Percentiles rank a stretch among this genome's conserved stretches.
Conservation (phyloP, 2,797 vertebrate species). For the Rhadinocentrus ornatus region DNA sequence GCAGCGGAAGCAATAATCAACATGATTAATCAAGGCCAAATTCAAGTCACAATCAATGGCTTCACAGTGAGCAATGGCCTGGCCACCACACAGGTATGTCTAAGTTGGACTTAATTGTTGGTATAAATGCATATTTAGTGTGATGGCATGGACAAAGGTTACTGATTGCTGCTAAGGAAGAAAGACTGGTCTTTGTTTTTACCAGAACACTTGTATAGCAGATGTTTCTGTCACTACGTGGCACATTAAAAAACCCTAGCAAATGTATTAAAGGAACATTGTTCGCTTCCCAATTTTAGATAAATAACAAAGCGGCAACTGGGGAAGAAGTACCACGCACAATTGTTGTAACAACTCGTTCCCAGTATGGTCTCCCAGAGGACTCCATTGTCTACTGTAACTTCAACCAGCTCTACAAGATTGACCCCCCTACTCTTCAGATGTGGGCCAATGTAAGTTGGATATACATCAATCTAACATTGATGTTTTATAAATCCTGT, state of each 20-base stretch:
- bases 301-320: constrained; percentile 98
- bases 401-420: constrained; percentile 99
- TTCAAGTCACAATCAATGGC: constrained; percentile 98
- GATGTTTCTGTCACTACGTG: background rate
- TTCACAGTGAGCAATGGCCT: constrained; percentile 98
- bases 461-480: background rate
- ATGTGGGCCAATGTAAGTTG: constrained; percentile 97
- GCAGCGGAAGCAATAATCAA: constrained; percentile 98
- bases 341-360: constrained; percentile 97
- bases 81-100: constrained; percentile 95
- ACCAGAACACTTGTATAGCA: background rate
- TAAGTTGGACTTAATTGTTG: too few species aligned
- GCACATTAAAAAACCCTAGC: background rate
- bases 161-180: background rate
- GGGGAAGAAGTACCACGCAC: constrained; percentile 98
- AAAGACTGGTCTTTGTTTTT: too few species aligned
- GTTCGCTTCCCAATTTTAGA: constrained; percentile 76
- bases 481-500: background rate
- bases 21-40: constrained; percentile 99
- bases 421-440: constrained; percentile 96
- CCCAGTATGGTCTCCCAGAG: constrained; percentile 98
- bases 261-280: background rate
- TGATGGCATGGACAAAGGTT: background rate
- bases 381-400: constrained; percentile 99
- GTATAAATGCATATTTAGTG: background rate